Base-by-base conservation (phyloP, 2,888 invertebrate genomes). In the Scaptomyza cyrtandrae region DNA sequence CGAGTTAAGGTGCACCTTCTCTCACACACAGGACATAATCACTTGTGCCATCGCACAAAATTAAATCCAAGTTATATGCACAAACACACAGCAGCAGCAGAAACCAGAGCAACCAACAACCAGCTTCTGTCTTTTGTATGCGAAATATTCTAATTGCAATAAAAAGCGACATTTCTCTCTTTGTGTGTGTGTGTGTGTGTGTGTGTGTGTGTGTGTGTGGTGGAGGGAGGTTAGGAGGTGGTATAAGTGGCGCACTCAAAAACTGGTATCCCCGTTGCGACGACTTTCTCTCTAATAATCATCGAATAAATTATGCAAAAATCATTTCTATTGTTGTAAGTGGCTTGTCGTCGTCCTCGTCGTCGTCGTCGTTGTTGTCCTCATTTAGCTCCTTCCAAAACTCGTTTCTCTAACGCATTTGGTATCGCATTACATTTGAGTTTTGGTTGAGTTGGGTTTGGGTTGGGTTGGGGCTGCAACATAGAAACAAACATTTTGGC, bases 261-360 rank as follows among this genome's bases (percentile, higher is more conserved):
- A 41, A 74, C 59, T 64, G 64, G 60, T 76, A 29, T 67, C 53
- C 54, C 53, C 48, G 61, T 68, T 57, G 49, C 71, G 53, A 57
- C 57, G 68, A 56, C 72, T 74, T 52, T 81, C 90, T 74, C 55
- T 81, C 90, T 91, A 91, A 91, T 91, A 91, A 91, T 91, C 90
- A 91, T 91, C 89, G 91, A 90, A 91, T 91, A 91, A 91, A 91
- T 91, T 91, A 91, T 91, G 91, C 89, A 91, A 89, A 91, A 91
- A 91, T 91, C 88, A 83, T 86, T 83, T 78, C 80, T 78, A 89
- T 89, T 88, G 80, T 85, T 78, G 72, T 78, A 86, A 89, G 89
- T 87, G 88, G 75, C 85, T 80, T 85, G 79, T 78, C 78, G 66
- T 66, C 64, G 71, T 48, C 55, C 3, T 50, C n/a, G 13, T 33